These are phyloP conservation scores for Protomyctophum bolini DNA, from an alignment of 2,113 vertebrate species.

Conservation along the genomic window DNA sequence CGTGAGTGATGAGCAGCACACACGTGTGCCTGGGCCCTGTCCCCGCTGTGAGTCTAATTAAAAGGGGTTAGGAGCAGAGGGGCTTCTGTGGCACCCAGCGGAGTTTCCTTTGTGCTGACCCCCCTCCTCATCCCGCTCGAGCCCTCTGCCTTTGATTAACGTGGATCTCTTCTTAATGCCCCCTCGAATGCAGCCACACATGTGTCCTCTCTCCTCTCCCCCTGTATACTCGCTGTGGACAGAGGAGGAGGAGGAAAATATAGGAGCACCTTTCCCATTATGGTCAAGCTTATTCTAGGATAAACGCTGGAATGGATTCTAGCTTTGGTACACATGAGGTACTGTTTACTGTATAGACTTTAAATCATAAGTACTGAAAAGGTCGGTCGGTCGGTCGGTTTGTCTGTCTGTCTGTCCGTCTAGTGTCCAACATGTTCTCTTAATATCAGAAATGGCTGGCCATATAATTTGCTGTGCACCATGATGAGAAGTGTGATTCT, in stretches of 20 bases:
- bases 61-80: conserved; percentile 84
- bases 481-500: no score
- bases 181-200: conserved; percentile 60
- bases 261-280: conserved; percentile 12
- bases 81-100: conserved; percentile 75
- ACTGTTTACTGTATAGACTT: no score
- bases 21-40: conserved; percentile 51
- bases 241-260: background rate
- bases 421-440: no score
- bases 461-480: no score
- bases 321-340: no score
- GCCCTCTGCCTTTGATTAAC: conserved; percentile 84
- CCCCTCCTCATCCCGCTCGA: conserved; percentile 64
- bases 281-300: background rate
- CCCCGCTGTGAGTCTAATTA: conserved; percentile 92
- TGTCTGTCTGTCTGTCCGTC: no score
- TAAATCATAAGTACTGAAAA: no score
- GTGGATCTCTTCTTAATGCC: conserved; percentile 68
- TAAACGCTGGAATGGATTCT: no score
- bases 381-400: no score
- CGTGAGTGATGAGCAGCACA: conserved; percentile 54
- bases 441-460: no score
- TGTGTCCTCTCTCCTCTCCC: conserved; percentile 45
- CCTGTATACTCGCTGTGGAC: conserved; percentile 1
- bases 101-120: conserved; percentile 72